Evolutionary conservation across 1,140 invertebrate species (phyloP), one percentile per base, ranked within the genome.

Genomic region (Centruroides sculpturatus): DNA sequence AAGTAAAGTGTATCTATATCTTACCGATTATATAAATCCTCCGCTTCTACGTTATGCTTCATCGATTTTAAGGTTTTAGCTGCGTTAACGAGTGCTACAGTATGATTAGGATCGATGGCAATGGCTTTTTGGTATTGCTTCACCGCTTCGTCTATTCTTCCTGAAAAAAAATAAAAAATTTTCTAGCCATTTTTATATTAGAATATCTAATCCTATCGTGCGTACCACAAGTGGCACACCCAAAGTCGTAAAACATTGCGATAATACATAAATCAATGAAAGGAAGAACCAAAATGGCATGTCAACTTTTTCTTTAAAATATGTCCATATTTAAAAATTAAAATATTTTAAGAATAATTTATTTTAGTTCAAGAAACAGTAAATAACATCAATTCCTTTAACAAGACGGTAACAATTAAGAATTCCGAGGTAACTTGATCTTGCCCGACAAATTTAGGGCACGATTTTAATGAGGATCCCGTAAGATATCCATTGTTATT

Each of bases 81-180:
- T 0, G 71, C 67, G 56, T 72, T 72, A 2, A 72, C 64, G 49
- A 76, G 69, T 11, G 73, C 70, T 0, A 69, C 66, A 4, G 67
- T 71, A 59, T 74, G 69, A 55, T 69, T 66, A 10, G 66, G 65
- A 53, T 76, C 67, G 11, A 71, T 62, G 2, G 57, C 60, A n/a
- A 71, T 66, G 12, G 74, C 72, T 63, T 67, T 66, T 57, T 70
- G 67, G 60, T 74, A 76, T 48, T 69, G 68, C 6, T 64, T 60
- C 56, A 74, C 61, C 8, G 74, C 74, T 48, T 70, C 69, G n/a
- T 68, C 60, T 5, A 66, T 59, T 9, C 69, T 63, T 55, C 72
- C 74, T 74, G 59, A 34, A 59, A 59, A 41, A 13, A 12, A 47
- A 35, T 58, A 53, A 63, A 23, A 23, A 23, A 23, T 23, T 23